These are phyloP conservation scores for Gnathonemus echidnorhynchus DNA, from an alignment of 2,113 vertebrate species.

Conservation along the genomic window DNA sequence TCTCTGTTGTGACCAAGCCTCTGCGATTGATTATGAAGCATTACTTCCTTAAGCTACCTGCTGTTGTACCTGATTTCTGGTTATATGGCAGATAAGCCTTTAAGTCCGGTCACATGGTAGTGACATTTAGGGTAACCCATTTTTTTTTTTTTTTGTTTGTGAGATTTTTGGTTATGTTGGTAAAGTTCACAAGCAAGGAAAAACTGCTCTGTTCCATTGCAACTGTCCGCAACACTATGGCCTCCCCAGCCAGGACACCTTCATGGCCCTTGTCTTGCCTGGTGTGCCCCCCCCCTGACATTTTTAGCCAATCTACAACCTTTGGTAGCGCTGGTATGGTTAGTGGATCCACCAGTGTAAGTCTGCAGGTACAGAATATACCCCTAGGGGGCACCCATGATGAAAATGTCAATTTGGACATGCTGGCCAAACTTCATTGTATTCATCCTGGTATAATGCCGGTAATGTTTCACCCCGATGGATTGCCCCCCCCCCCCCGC, in stretches of 20 bases:
- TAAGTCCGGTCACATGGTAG: neutral
- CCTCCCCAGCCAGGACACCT: neutral
- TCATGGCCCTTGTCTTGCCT: neutral
- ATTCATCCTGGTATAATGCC: neutral
- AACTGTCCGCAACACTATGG: neutral
- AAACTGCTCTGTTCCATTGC: neutral
- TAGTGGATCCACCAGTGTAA: neutral
- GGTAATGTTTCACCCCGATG: no score
- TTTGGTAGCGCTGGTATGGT: neutral
- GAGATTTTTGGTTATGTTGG: neutral
- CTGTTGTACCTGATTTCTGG: neutral
- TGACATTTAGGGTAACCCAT: neutral
- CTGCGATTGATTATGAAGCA: neutral
- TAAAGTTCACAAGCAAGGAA: neutral
- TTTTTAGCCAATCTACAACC: neutral
- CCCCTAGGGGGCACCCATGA: neutral
- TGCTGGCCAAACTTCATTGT: neutral
- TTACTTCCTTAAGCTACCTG: neutral
- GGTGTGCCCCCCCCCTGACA: neutral
- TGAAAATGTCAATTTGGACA: neutral
- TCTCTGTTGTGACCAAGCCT: neutral
- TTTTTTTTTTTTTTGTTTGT: neutral
- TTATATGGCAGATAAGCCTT: neutral
- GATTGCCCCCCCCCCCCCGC: neutral
- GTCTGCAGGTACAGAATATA: neutral